phyloP scores from a whole-genome alignment of 1,140 invertebrate genomes.

The Popillia japonica region DNA sequence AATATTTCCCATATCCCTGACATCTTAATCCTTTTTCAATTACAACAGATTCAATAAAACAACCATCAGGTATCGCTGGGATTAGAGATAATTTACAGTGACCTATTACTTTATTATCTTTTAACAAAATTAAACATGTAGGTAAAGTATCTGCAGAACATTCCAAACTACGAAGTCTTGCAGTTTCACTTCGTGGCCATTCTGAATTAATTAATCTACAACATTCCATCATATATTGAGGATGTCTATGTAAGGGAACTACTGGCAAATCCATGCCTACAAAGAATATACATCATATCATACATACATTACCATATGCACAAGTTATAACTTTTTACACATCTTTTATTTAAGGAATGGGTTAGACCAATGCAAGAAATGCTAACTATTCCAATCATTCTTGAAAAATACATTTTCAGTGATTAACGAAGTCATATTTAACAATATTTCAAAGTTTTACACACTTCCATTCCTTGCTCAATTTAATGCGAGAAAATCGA shows the following conservation, averaged over 20 bases:
- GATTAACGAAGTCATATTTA: too few species aligned
- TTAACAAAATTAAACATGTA: slow-evolving; percentile 73
- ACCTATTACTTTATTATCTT: slow-evolving; percentile 70
- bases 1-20: slow-evolving; percentile 75
- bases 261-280: slow-evolving; percentile 59
- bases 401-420: neutral
- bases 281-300: slow-evolving; percentile 33
- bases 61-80: slow-evolving; percentile 70
- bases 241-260: slow-evolving; percentile 73
- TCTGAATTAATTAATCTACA: slow-evolving; percentile 80
- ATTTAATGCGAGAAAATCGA: too few species aligned
- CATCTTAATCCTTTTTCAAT: slow-evolving; percentile 73
- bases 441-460: too few species aligned
- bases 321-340: slow-evolving; percentile 1
- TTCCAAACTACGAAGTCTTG: slow-evolving; percentile 74
- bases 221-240: slow-evolving; percentile 72
- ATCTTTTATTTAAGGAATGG: slow-evolving; percentile 1
- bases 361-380: neutral
- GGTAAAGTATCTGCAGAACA: slow-evolving; percentile 76
- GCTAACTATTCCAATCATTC: neutral
- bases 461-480: too few species aligned
- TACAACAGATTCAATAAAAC: slow-evolving; percentile 81
- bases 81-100: slow-evolving; percentile 78
- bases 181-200: slow-evolving; percentile 80
- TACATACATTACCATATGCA: too few species aligned